Percentiles rank a stretch among this genome's conserved stretches.
Conservation (phyloP, 1,140 invertebrate genomes). For the Pogonognathellus flavescens region DNA sequence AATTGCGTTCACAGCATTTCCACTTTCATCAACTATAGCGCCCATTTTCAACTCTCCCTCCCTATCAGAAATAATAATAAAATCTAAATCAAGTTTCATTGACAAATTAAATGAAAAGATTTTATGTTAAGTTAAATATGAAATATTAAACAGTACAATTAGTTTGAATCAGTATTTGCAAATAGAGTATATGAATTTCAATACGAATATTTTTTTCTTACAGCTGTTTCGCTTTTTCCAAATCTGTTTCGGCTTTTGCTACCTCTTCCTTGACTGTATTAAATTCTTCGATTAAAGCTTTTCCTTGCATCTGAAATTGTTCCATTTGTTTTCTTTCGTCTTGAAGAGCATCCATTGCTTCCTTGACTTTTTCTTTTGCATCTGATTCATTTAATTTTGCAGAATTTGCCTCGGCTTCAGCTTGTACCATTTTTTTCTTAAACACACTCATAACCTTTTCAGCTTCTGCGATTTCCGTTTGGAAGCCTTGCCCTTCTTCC, state of each 20-base stretch:
- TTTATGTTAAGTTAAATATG: too few relatives aligned
- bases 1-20: slow-evolving; percentile 86
- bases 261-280: slow-evolving; percentile 81
- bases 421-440: slow-evolving; percentile 75
- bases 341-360: not conserved
- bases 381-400: not conserved
- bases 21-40: slow-evolving; percentile 77
- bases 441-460: slow-evolving; percentile 77
- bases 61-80: slow-evolving; percentile 39
- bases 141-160: too few relatives aligned
- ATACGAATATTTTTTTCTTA: too few relatives aligned
- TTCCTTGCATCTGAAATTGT: slow-evolving; percentile 69
- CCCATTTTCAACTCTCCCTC: slow-evolving; percentile 56
- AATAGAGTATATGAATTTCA: too few relatives aligned
- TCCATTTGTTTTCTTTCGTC: slow-evolving; percentile 77
- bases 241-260: slow-evolving; percentile 77
- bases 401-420: not conserved
- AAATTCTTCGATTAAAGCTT: slow-evolving; percentile 72
- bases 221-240: slow-evolving; percentile 21
- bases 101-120: not conserved
- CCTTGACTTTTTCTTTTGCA: not conserved
- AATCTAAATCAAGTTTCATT: not conserved
- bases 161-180: too few relatives aligned
- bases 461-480: not conserved
- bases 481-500: slow-evolving; percentile 67